phyloP scores from a whole-genome alignment of 2,888 invertebrate species.

The Mythimna impura region DNA sequence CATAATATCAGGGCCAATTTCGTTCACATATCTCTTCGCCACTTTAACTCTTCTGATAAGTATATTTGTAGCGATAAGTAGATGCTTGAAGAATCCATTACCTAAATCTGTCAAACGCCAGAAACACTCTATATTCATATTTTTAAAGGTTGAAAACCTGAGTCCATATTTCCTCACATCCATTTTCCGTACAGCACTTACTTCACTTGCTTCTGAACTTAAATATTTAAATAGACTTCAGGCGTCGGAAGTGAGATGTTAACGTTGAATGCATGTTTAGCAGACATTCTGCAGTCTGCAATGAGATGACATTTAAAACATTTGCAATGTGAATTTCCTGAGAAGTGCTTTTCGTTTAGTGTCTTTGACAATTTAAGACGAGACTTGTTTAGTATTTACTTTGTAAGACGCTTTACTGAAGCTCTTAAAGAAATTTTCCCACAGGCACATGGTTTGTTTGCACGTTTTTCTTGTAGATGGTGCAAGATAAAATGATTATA shows the following conservation, averaged over 20 bases:
- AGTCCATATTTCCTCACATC: conserved; percentile 3
- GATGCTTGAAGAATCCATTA: conserved; percentile 2
- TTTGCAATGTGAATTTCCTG: conserved; percentile 23
- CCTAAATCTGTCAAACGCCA: background rate
- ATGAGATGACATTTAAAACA: conserved; percentile 36
- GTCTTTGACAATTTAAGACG: conserved; percentile 16
- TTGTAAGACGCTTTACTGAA: background rate
- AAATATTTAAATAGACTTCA: conserved; percentile 56
- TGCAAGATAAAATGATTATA: background rate
- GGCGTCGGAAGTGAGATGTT: conserved; percentile 39
- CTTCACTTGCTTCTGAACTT: conserved; percentile 1
- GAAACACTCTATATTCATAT: conserved; percentile 1
- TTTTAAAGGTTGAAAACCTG: background rate
- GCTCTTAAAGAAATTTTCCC: background rate
- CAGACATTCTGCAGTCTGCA: conserved; percentile 6
- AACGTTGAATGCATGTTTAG: conserved; percentile 15
- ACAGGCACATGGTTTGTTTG: background rate
- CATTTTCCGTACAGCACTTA: conserved; percentile 7
- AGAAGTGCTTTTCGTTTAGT: background rate
- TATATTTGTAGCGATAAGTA: background rate
- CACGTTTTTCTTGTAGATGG: too few species aligned
- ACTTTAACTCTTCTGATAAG: background rate
- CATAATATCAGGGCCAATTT: too few species aligned
- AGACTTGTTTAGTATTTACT: conserved; percentile 16
- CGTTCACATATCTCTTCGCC: too few species aligned